A percentile compares a stretch with the other conserved stretches of the same genome.
Evolutionary conservation across 2,888 invertebrate genomes (phyloP).

Genomic region (Macrophya annulata): DNA sequence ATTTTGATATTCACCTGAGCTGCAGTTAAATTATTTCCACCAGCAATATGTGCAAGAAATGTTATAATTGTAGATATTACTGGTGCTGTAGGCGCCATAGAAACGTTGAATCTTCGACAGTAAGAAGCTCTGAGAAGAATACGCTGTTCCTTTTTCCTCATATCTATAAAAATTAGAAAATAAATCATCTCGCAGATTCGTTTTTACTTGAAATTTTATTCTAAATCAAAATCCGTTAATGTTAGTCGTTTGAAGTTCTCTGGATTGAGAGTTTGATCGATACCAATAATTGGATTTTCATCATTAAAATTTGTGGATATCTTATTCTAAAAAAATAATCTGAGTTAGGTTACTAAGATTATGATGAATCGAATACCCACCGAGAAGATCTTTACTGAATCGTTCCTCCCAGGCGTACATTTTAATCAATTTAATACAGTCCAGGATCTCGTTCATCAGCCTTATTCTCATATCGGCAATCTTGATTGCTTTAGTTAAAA

Average conservation of each 20-base stretch:
- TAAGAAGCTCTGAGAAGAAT: constrained; percentile 82
- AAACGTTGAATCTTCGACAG: constrained; percentile 83
- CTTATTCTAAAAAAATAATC: too few relatives aligned
- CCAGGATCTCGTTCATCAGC: constrained; percentile 75
- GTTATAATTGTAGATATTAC: constrained; percentile 83
- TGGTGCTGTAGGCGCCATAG: constrained; percentile 83
- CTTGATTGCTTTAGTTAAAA: constrained; percentile 66
- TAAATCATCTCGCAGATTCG: too few relatives aligned
- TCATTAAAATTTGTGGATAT: too few relatives aligned
- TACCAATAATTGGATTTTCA: too few relatives aligned
- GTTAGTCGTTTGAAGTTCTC: too few relatives aligned
- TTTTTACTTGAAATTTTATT: too few relatives aligned
- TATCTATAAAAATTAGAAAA: constrained; percentile 74
- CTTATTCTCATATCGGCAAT: constrained; percentile 78
- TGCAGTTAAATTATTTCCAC: constrained; percentile 82
- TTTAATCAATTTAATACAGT: constrained; percentile 83
- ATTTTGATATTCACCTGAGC: constrained; percentile 81
- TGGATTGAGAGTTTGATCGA: too few relatives aligned
- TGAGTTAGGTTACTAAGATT: too few relatives aligned
- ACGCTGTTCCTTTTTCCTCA: constrained; percentile 80
- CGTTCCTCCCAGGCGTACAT: constrained; percentile 85
- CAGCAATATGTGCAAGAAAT: constrained; percentile 81
- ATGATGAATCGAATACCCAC: constrained; percentile 71
- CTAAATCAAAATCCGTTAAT: too few relatives aligned
- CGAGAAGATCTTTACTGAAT: constrained; percentile 80